These are phyloP conservation scores for Coptotermes formosanus DNA, from an alignment of 1,140 invertebrate species.

Conservation along the genomic window DNA sequence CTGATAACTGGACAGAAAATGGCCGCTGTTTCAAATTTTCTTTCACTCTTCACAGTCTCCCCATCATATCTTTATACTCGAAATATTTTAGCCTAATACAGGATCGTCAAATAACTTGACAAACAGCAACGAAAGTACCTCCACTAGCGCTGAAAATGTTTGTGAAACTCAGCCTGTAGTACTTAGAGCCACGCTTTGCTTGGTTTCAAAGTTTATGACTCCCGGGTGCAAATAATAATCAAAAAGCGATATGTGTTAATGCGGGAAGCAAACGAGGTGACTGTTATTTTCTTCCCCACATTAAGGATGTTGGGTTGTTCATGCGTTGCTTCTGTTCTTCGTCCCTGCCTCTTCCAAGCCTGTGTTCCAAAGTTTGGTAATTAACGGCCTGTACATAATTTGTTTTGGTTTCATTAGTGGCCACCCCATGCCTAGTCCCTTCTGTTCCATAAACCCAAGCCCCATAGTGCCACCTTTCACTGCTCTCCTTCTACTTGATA, in stretches of 20 bases:
- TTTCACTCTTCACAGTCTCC: no score
- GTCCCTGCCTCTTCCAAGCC: not conserved
- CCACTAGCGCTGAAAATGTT: not conserved
- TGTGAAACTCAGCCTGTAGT: not conserved
- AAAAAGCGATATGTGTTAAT: not conserved
- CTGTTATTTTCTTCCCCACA: not conserved
- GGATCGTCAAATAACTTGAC: no score
- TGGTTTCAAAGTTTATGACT: not conserved
- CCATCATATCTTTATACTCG: no score
- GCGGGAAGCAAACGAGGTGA: not conserved
- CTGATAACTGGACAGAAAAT: no score
- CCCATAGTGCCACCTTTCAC: not conserved
- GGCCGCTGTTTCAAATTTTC: no score
- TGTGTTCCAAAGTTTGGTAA: slow-evolving; percentile 12
- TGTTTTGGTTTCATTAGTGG: slow-evolving; percentile 18
- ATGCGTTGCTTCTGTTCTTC: not conserved
- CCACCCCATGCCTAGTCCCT: not conserved
- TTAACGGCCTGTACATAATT: slow-evolving; percentile 16
- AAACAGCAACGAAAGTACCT: no score
- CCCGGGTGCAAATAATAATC: not conserved
- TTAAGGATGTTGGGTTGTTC: not conserved
- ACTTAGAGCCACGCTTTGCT: not conserved
- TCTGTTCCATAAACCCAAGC: not conserved
- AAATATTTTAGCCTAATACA: no score
- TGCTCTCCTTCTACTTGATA: not conserved